Base-by-base conservation (phyloP, 37 sponge, comb jelly and placozoan species). In the Halichondria panicea region DNA sequence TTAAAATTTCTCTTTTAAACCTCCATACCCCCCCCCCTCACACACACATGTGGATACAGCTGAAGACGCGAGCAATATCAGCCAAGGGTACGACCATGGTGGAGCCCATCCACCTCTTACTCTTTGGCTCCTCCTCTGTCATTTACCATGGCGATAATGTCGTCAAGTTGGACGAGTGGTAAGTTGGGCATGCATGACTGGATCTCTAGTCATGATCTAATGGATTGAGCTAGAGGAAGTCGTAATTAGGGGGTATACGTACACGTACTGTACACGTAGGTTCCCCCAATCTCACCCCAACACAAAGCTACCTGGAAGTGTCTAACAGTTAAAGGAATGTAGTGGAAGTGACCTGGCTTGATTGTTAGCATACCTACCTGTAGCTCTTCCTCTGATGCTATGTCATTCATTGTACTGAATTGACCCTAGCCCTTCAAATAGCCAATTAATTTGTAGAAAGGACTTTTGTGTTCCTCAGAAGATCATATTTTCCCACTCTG, bases 71-170 rank as follows among this genome's bases (percentile, higher is more conserved):
- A n/a, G 89, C 84, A 4, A 81, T 93, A 36, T 71, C 89, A 8
- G 89, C 90, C 1, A 89, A 89, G 56, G 66, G 57, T 57, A 82
- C 76, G 61, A 88, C 94, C 12, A 89, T 93, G 90, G 87, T 93
- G 42, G 81, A 89, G 31, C 86, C 89, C 1, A 50, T 93, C 8
- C 90, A 93, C 37, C 80, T 93, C 28, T 55, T 89, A 25, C 72
- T 93, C 62, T 93, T 93, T 74, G 94, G 94, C 21, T 82, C 79
- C 60, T 64, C 69, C 50, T 79, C 81, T 25, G 81, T 86, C 0
- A 55, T 79, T 3, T 65, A 75, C 52, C 75, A 74, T 58, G 72
- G 57, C 42, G 74, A 55, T 3, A n/a, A 68, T 24, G 0, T 68
- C 18, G 41, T 79, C 50, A 86, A 73, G 67, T 4, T 79, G 60